Percentiles rank a stretch among this genome's conserved stretches.
Conservation (phyloP, 35 echinoderm and acorn worm species). For the Apostichopus parvimensis region DNA sequence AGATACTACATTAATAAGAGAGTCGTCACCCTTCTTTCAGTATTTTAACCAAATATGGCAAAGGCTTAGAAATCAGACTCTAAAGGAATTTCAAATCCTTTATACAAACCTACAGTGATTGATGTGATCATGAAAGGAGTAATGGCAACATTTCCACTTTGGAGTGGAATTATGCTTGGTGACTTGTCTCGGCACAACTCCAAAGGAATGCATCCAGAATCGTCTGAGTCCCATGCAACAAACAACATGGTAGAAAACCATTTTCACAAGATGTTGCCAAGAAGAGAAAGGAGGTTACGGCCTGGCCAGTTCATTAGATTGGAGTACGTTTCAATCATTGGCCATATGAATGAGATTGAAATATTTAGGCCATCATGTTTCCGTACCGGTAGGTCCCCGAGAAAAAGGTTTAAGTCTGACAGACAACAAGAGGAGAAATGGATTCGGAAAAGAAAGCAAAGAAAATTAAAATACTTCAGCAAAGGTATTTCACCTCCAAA, state of each 20-base stretch:
- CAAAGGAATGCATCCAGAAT: neutral
- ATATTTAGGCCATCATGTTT: neutral
- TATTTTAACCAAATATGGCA: neutral
- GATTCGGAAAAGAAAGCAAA: neutral
- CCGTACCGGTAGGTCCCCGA: neutral
- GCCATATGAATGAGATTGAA: neutral
- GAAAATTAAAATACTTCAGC: slow-evolving; percentile 16
- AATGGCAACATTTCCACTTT: neutral
- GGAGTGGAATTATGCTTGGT: slow-evolving; percentile 28
- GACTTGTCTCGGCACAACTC: neutral
- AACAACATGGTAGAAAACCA: slow-evolving; percentile 40
- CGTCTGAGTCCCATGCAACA: neutral
- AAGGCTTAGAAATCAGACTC: neutral
- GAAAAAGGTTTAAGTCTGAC: neutral
- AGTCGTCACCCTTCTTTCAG: slow-evolving; percentile 4
- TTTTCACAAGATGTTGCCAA: neutral
- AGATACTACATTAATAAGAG: neutral
- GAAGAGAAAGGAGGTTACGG: slow-evolving; percentile 1
- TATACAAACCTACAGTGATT: neutral
- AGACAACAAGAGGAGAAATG: neutral
- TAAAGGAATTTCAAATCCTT: neutral
- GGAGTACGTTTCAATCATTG: neutral
- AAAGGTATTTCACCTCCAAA: neutral
- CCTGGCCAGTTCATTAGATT: neutral
- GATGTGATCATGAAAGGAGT: neutral